Base-by-base conservation (phyloP, 1,140 invertebrate species). In the Carposina sasakii region DNA sequence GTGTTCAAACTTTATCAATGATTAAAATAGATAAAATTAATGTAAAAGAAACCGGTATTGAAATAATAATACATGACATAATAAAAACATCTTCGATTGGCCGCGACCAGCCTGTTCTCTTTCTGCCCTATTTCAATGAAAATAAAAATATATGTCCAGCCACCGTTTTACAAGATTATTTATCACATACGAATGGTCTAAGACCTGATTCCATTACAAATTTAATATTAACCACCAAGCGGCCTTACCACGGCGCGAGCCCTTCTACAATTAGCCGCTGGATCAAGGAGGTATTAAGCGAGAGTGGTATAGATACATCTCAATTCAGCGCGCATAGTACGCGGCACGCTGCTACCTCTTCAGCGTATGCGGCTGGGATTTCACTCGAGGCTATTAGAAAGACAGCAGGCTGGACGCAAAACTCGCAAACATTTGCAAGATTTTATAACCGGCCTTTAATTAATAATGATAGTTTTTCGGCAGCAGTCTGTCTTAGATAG, bases 201-300 rank as follows among this genome's bases (percentile, higher is more conserved):
- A 10, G 45, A 22, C 31, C 10, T 3, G 16, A 47, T 15, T 22
- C 47, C 42, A 17, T n/a, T 9, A 30, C 19, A n/a, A 54, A 24
- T 33, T 55, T 56, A 48, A 50, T 48, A 37, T 40, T 45, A 22
- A 55, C 34, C 26, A 33, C 17, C 15, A 37, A 54, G n/a, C 55
- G 52, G 36, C 59, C 56, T 5, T 28, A 43, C 31, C 37, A 46
- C 3, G 41, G 30, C 22, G 65, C 59, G 13, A 37, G 52, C 9
- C 23, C 56, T 20, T 52, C 58, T 48, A 61, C 62, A 1, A 43
- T 67, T 26, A 59, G 56, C 44, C 21, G 60, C 15, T 71, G 68
- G 65, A 64, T 71, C 21, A 62, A 58, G 44, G 30, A 42, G n/a
- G 52, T 44, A 30, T 24, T 67, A 10, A 33, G 26, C 10, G 30